Conservation (phyloP, 2,888 invertebrate species). For the Pilophorus perplexus region DNA sequence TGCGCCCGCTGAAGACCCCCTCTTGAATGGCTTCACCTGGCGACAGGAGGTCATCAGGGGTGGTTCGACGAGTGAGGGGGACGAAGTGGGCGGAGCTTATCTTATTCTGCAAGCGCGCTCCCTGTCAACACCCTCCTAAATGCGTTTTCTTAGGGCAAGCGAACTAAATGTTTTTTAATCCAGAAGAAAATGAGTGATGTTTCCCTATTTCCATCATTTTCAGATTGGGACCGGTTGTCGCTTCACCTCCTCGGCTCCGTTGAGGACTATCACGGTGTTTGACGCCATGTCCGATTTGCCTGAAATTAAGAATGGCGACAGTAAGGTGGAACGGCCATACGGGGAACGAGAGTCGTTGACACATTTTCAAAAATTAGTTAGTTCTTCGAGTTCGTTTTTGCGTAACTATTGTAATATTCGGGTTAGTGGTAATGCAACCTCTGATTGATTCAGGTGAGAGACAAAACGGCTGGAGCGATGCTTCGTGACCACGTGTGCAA, state of each 20-base stretch:
- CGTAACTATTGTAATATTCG: neutral
- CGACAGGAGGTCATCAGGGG: too few relatives aligned
- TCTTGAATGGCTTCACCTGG: too few relatives aligned
- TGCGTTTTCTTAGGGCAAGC: too few relatives aligned
- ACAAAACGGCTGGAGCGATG: conserved; percentile 54
- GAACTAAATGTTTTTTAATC: too few relatives aligned
- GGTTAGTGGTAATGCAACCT: neutral
- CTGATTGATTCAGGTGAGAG: conserved; percentile 42
- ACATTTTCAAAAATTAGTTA: conserved; percentile 63
- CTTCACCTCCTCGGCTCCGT: conserved; percentile 70
- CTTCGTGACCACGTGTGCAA: conserved; percentile 78
- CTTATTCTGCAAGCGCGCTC: too few relatives aligned
- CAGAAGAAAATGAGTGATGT: too few relatives aligned
- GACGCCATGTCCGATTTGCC: conserved; percentile 83
- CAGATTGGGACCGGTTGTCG: conserved; percentile 57
- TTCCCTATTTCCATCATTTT: conserved; percentile 37
- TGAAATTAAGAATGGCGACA: conserved; percentile 69
- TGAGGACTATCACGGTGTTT: conserved; percentile 71
- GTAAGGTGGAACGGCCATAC: conserved; percentile 67
- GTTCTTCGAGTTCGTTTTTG: neutral
- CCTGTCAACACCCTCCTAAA: too few relatives aligned
- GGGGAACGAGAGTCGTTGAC: conserved; percentile 67
- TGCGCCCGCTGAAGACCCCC: too few relatives aligned
- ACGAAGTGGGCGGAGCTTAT: too few relatives aligned
- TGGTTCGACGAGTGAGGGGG: too few relatives aligned